Evolutionary conservation across 2,113 vertebrate genomes (phyloP).

Genomic region (Candoia aspera): DNA sequence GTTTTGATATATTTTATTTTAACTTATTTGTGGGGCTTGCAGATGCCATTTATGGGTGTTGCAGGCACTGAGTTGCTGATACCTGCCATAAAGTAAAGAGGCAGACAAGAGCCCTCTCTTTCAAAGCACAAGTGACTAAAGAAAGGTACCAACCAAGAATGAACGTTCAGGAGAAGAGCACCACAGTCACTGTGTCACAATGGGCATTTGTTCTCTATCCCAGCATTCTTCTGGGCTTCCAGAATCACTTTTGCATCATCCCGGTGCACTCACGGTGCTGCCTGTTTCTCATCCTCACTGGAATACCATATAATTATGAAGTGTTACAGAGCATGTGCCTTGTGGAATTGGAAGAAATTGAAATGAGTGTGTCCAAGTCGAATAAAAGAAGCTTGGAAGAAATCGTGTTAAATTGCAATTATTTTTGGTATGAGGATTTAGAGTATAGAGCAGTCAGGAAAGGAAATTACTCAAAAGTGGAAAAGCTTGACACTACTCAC

Average conservation of each 20-base stretch:
- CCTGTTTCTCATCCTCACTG: not conserved
- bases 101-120: not conserved
- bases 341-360: not conserved
- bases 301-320: not conserved
- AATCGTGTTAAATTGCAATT: not conserved
- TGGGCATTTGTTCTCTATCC: not conserved
- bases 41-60: not conserved
- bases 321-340: not conserved
- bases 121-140: not conserved
- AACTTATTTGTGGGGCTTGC: not conserved
- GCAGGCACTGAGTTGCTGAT: not conserved
- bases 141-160: not conserved
- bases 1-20: not conserved
- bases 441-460: not conserved
- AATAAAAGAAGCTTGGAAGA: not conserved
- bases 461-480: not conserved
- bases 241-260: not conserved
- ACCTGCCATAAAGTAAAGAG: not conserved
- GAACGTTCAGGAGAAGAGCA: not conserved
- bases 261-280: not conserved
- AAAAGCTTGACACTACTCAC: no score
- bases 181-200: not conserved
- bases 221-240: not conserved
- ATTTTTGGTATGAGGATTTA: not conserved
- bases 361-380: not conserved